Conservation (phyloP, 1,140 invertebrate genomes). For the Drosophila oshimai region DNA sequence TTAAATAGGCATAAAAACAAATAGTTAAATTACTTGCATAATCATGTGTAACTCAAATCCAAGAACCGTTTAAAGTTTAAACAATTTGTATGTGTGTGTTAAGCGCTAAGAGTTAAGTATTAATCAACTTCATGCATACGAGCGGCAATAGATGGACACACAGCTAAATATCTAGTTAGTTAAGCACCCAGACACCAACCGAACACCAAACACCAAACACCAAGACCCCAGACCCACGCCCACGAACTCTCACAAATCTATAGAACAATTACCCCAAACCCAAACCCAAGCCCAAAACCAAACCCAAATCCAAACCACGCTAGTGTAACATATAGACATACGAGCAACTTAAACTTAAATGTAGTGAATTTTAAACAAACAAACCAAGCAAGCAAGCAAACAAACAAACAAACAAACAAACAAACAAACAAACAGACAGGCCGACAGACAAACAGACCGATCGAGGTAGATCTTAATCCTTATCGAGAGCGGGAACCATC, state of each 20-base stretch:
- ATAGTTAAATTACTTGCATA: slow-evolving; percentile 70
- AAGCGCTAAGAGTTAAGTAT: slow-evolving; percentile 75
- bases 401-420: slow-evolving; percentile 30
- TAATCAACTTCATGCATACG: slow-evolving; percentile 64
- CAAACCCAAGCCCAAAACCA: slow-evolving; percentile 5
- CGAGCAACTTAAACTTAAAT: slow-evolving; percentile 68
- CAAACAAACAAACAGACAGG: slow-evolving; percentile 13
- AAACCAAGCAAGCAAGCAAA: slow-evolving; percentile 23
- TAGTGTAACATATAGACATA: slow-evolving; percentile 70
- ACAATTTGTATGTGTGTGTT: slow-evolving; percentile 68
- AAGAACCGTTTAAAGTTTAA: slow-evolving; percentile 62
- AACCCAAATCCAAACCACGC: slow-evolving; percentile 12
- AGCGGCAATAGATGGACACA: slow-evolving; percentile 38
- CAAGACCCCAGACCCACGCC: neutral
- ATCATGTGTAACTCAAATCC: slow-evolving; percentile 51
- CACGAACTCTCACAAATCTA: slow-evolving; percentile 50
- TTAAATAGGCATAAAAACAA: slow-evolving; percentile 51
- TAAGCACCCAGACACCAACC: slow-evolving; percentile 47
- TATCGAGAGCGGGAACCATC: slow-evolving; percentile 8
- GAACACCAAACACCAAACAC: slow-evolving; percentile 14
- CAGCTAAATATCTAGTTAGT: slow-evolving; percentile 64
- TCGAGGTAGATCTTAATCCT: slow-evolving; percentile 10
- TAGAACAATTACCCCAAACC: slow-evolving; percentile 70
- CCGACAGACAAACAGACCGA: slow-evolving; percentile 13
- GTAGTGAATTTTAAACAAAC: slow-evolving; percentile 61